Conservation (phyloP, 2,888 invertebrate species). For the Sympetrum striolatum region DNA sequence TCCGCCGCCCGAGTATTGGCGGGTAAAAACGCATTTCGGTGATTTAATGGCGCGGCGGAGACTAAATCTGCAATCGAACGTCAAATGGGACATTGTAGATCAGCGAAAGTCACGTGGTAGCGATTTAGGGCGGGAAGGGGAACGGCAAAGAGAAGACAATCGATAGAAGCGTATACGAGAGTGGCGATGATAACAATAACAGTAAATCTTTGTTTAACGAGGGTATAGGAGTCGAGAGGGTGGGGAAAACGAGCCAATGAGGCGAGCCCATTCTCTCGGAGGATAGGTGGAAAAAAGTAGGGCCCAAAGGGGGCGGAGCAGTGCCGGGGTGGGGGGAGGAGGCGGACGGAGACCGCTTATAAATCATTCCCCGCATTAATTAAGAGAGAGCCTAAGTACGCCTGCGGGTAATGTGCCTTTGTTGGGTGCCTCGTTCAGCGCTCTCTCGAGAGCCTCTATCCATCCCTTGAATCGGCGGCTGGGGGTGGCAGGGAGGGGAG, state of each 20-base stretch:
- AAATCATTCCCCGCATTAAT: conserved; percentile 42
- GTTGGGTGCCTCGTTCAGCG: conserved; percentile 40
- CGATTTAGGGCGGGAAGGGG: background rate
- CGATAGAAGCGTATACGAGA: background rate
- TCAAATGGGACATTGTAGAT: background rate
- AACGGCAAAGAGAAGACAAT: background rate
- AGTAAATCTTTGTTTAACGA: conserved; percentile 26
- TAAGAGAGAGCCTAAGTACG: conserved; percentile 39
- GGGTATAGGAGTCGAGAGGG: background rate
- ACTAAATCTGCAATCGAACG: background rate
- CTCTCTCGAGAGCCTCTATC: conserved; percentile 7
- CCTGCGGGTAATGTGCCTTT: conserved; percentile 42
- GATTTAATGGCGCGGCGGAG: background rate
- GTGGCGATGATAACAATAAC: conserved; percentile 1
- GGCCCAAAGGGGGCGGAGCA: background rate
- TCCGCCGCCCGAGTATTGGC: background rate
- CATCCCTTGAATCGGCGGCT: background rate
- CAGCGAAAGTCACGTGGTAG: background rate
- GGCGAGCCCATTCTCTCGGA: background rate
- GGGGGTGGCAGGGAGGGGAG: background rate
- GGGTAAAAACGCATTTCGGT: background rate
- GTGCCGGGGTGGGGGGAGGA: background rate
- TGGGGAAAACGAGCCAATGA: background rate
- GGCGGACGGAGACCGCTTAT: conserved; percentile 6
- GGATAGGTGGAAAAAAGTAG: background rate